Evolutionary conservation across 2,797 vertebrate genomes (phyloP).

Genomic region (Syndactyla subalaris): DNA sequence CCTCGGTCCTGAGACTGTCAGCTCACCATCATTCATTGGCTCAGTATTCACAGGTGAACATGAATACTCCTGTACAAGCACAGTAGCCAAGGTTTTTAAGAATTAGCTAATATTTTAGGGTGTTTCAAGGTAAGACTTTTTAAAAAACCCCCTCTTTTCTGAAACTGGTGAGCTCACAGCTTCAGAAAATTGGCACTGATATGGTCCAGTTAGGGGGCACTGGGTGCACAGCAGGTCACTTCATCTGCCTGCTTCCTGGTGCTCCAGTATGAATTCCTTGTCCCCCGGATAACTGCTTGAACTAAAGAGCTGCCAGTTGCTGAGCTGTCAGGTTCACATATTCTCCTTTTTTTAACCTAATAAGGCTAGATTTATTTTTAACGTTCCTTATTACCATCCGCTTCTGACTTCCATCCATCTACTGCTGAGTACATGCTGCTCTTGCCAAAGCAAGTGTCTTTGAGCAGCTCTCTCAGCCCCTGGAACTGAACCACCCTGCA

Average conservation of each 20-base stretch:
- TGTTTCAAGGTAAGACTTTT: neutral
- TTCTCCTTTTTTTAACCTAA: neutral
- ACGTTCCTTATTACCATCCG: neutral
- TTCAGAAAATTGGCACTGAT: neutral
- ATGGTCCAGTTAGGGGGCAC: neutral
- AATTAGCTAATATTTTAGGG: neutral
- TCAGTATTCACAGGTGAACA: accelerated
- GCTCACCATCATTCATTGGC: neutral
- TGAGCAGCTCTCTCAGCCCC: neutral
- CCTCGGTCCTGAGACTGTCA: neutral
- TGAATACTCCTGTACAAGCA: neutral
- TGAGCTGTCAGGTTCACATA: neutral
- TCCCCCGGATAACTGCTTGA: neutral
- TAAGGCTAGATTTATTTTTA: conserved; percentile 61
- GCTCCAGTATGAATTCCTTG: neutral
- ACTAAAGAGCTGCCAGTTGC: neutral
- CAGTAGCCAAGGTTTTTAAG: neutral
- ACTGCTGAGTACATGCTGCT: conserved; percentile 25
- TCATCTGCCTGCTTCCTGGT: neutral
- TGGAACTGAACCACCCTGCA: neutral
- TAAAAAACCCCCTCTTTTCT: neutral
- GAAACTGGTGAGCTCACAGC: neutral
- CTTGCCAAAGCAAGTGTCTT: conserved; percentile 33
- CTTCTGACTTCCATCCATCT: conserved; percentile 36
- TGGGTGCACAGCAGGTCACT: neutral